phyloP scores from a whole-genome alignment of 1,140 invertebrate species.

The Portunus trituberculatus region DNA sequence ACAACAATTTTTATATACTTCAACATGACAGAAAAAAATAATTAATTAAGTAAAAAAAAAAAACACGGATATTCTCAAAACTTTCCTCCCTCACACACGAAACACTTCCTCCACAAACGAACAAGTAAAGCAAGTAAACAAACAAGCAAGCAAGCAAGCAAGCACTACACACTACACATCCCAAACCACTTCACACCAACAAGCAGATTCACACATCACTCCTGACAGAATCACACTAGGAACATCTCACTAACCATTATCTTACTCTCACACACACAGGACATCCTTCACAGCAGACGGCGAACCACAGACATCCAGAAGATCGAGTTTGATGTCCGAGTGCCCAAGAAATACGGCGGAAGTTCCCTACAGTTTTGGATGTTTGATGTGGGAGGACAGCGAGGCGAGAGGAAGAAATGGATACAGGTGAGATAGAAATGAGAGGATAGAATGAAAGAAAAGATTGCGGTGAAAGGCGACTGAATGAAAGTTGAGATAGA shows the following conservation, averaged over 20 bases:
- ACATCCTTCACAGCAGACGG: constrained; percentile 87
- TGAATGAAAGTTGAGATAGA: background rate
- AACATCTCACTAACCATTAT: no score
- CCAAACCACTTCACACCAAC: no score
- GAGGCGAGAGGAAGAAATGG: constrained; percentile 91
- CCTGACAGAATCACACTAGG: no score
- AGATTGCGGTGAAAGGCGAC: background rate
- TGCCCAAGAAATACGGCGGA: constrained; percentile 83
- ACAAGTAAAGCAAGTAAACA: constrained; percentile 80
- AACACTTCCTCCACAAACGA: constrained; percentile 78
- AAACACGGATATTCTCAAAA: no score
- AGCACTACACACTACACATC: no score
- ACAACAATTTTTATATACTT: no score
- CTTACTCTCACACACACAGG: constrained; percentile 79
- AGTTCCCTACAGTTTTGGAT: constrained; percentile 84
- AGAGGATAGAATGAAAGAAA: background rate
- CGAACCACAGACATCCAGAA: constrained; percentile 87
- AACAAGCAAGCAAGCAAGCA: no score
- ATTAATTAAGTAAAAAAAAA: no score
- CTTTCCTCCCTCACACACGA: background rate
- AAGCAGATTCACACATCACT: no score
- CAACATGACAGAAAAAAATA: no score
- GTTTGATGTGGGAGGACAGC: constrained; percentile 91
- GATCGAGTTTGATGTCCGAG: constrained; percentile 87
- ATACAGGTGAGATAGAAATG: constrained; percentile 83